phyloP scores from a whole-genome alignment of 2,888 invertebrate species.

The Oxytorus armatus region DNA sequence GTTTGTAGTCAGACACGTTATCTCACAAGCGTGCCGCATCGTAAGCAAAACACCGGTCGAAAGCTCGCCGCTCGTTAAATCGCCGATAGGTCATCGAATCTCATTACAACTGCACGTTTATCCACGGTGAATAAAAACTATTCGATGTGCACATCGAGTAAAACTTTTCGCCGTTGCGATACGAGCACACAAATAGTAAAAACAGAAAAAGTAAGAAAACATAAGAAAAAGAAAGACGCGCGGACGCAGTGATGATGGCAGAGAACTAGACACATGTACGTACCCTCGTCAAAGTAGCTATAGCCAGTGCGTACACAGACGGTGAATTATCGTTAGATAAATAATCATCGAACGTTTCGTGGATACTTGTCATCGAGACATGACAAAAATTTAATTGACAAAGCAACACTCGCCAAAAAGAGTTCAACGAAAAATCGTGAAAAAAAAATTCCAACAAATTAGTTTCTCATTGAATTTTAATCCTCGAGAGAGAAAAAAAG shows the following conservation, averaged over 20 bases:
- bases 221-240: neutral
- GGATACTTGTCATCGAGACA: no score
- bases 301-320: neutral
- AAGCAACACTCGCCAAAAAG: no score
- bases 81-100: constrained; percentile 33
- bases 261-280: neutral
- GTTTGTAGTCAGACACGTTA: constrained; percentile 26
- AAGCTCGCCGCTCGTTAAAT: constrained; percentile 18
- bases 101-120: neutral
- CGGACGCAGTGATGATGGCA: neutral
- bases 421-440: no score
- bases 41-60: constrained; percentile 32
- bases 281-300: constrained; percentile 2
- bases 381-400: no score
- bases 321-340: constrained; percentile 4
- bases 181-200: neutral
- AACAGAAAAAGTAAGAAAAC: neutral
- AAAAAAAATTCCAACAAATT: no score
- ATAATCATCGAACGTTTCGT: neutral
- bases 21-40: constrained; percentile 9
- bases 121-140: constrained; percentile 25
- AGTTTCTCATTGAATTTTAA: no score
- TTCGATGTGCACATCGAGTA: neutral
- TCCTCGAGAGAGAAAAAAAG: no score
- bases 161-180: constrained; percentile 38